A percentile compares a stretch with the other conserved stretches of the same genome.
phyloP scores from a whole-genome alignment of 2,888 invertebrate species.

The Druceiella hillmani region DNA sequence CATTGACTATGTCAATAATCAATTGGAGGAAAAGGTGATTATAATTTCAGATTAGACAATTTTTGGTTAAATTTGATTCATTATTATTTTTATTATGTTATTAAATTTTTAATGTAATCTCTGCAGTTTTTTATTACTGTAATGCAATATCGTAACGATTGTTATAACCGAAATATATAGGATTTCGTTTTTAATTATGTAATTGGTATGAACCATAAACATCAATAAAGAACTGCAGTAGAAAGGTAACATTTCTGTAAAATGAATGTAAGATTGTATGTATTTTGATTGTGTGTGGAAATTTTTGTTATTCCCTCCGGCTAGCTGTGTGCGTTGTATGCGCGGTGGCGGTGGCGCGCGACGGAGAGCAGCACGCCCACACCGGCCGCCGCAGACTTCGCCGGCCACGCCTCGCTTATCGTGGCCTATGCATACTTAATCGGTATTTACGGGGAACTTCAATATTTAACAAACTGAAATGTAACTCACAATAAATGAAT shows the following conservation, averaged over 20 bases:
- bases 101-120: slow-evolving; percentile 39
- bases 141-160: too few species aligned
- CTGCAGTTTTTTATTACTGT: slow-evolving; percentile 44
- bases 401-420: slow-evolving; percentile 41
- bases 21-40: slow-evolving; percentile 87
- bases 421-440: slow-evolving; percentile 49
- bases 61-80: slow-evolving; percentile 26
- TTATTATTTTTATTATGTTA: slow-evolving; percentile 10
- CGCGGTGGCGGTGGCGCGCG: slow-evolving; percentile 30
- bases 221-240: slow-evolving; percentile 45
- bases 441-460: slow-evolving; percentile 54
- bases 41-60: slow-evolving; percentile 22
- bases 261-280: slow-evolving; percentile 32
- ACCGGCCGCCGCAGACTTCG: slow-evolving; percentile 27
- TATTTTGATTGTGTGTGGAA: slow-evolving; percentile 54
- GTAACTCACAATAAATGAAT: too few species aligned
- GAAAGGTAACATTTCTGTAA: slow-evolving; percentile 31
- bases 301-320: slow-evolving; percentile 52
- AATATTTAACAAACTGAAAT: slow-evolving; percentile 47
- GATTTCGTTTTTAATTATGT: not conserved
- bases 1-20: slow-evolving; percentile 97
- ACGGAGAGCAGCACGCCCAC: slow-evolving; percentile 31
- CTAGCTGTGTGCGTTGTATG: slow-evolving; percentile 34
- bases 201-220: not conserved
- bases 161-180: not conserved